phyloP scores from a whole-genome alignment of 37 sponge, comb jelly and placozoan genomes.

The Beroe forskalii region DNA sequence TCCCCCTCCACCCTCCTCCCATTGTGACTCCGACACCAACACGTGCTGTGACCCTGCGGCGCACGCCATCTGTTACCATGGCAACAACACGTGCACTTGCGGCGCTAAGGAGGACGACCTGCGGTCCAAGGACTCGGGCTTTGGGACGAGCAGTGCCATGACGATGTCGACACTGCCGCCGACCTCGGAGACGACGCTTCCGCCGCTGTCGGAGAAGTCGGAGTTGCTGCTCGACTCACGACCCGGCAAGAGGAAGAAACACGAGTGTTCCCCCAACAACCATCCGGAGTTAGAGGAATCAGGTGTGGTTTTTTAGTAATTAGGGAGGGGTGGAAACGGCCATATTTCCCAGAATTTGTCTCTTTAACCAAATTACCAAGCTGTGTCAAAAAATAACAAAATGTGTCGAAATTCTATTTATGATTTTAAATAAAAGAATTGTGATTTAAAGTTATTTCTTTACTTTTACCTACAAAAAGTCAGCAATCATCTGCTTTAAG shows the following conservation, averaged over 20 bases:
- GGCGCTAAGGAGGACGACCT: neutral
- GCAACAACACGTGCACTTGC: slow-evolving; percentile 33
- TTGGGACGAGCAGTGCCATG: slow-evolving; percentile 58
- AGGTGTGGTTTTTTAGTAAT: neutral
- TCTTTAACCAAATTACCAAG: no score
- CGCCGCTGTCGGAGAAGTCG: neutral
- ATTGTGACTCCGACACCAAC: slow-evolving; percentile 1
- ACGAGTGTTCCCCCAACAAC: neutral
- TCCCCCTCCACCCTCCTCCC: neutral
- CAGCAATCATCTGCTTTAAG: no score
- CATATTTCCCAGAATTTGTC: neutral
- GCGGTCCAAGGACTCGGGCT: neutral
- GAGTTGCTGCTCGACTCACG: neutral
- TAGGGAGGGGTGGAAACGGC: neutral
- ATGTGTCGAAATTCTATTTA: no score
- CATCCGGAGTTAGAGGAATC: neutral
- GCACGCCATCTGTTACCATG: neutral
- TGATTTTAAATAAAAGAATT: no score
- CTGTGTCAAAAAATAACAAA: no score
- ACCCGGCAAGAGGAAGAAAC: neutral
- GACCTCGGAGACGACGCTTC: neutral
- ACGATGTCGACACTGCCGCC: slow-evolving; percentile 25
- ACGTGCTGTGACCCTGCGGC: neutral
- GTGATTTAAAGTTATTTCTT: no score
- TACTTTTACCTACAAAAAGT: no score